These are phyloP conservation scores for Onychomys leucogaster DNA, from an alignment of 2,797 vertebrate genomes.

Conservation along the genomic window DNA sequence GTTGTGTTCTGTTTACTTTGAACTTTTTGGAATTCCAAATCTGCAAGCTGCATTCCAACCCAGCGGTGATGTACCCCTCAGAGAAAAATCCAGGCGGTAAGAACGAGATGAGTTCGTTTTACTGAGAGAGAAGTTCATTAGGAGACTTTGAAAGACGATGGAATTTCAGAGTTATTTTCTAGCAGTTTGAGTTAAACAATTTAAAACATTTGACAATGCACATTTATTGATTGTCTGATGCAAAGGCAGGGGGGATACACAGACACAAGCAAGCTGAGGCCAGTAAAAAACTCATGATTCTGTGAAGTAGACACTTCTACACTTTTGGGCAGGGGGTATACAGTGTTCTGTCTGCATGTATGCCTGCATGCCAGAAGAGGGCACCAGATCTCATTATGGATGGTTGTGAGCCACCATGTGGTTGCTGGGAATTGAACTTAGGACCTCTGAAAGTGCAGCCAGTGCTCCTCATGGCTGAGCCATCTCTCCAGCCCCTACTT, in stretches of 20 bases:
- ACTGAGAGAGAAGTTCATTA: conserved; percentile 64
- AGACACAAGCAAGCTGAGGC: not conserved
- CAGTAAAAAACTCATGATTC: not conserved
- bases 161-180: conserved; percentile 51
- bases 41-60: conserved; percentile 60
- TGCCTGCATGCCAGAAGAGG: too few relatives aligned
- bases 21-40: conserved; percentile 73
- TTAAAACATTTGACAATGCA: not conserved
- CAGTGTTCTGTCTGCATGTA: too few relatives aligned
- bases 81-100: conserved; percentile 41
- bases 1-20: conserved; percentile 76
- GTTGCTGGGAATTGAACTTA: too few relatives aligned
- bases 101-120: conserved; percentile 66
- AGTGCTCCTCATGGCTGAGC: too few relatives aligned
- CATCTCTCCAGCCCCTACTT: too few relatives aligned
- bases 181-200: conserved; percentile 41
- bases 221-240: not conserved
- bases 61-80: conserved; percentile 42
- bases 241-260: not conserved
- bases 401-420: too few relatives aligned
- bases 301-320: not conserved
- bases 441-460: too few relatives aligned
- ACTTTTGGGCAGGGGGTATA: too few relatives aligned
- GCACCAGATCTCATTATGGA: too few relatives aligned
- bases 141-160: conserved; percentile 54